Base-by-base conservation (phyloP, 2,113 vertebrate genomes). In the Patagioenas fasciata region DNA sequence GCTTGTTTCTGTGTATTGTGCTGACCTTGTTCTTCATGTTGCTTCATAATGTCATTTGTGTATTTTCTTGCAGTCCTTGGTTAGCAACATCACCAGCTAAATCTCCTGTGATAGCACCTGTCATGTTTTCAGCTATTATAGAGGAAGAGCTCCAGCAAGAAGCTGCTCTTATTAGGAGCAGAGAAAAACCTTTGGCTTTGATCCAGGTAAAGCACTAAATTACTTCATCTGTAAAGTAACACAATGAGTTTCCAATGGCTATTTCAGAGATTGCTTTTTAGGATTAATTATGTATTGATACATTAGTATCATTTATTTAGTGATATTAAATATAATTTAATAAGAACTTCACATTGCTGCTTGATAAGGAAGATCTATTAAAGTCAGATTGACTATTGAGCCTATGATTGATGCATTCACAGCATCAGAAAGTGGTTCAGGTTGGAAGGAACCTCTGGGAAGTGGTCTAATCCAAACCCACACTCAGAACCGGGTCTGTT, bases 101-200 rank as follows among this genome's bases (percentile, higher is more conserved):
- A 85, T 97, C 98, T 32, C 95, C 98, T 20, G 75, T 96, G 64
- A 96, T 95, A 44, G 95, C 97, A 12, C 98, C 98, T 32, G 97
- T 99, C 89, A 99, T 99, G 84, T 99, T 99, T 92, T 99, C 99
- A 60, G 98, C 99, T 66, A 99, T 99, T 36, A 97, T 99, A 86
- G 99, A 99, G 93, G 99, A 99, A 90, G 99, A 99, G 91, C 98
- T 98, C 80, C 98, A 99, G 91, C 99, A 99, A 96, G 99, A 99
- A 97, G 99, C 99, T 7, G 99, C 99, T 11, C 98, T 99, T 67
- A 98, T 99, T 95, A 98, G 99, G 94, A 99, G 99, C 94, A 98
- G 99, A 91, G 99, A 99, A 95, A 99, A 99, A 94, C 99, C 99
- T 47, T 98, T 99, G 97, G 99, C 99, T 6, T 98, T 99, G 94